These are phyloP conservation scores for Channa striata DNA, from an alignment of 2,797 vertebrate genomes.

Conservation along the genomic window DNA sequence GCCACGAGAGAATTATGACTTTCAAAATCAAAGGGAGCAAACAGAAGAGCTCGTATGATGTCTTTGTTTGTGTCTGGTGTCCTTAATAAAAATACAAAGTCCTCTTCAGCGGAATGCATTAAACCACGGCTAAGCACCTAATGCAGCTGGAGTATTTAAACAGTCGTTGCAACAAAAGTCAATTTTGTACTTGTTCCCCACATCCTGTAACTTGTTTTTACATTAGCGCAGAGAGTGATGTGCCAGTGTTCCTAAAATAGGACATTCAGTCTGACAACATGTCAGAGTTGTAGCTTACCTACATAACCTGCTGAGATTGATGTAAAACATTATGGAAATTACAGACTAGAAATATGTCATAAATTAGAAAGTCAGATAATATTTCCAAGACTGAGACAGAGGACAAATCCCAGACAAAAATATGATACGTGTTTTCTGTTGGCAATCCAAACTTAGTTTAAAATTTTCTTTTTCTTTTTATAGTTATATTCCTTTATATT, in stretches of 20 bases:
- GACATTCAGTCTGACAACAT: slow-evolving; percentile 1
- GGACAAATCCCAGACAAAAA: too few species aligned
- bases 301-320: slow-evolving; percentile 11
- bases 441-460: not conserved
- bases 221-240: not conserved
- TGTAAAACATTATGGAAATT: not conserved
- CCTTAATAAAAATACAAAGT: slow-evolving; percentile 30
- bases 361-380: not conserved
- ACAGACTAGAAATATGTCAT: not conserved
- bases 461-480: too few species aligned
- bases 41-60: slow-evolving; percentile 26
- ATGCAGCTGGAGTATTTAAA: slow-evolving; percentile 3
- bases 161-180: slow-evolving; percentile 2
- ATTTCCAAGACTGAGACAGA: too few species aligned
- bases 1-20: slow-evolving; percentile 52
- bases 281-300: not conserved
- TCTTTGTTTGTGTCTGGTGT: slow-evolving; percentile 34
- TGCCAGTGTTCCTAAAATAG: not conserved
- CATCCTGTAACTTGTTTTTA: slow-evolving; percentile 1
- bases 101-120: slow-evolving; percentile 31
- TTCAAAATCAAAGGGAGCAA: slow-evolving; percentile 45
- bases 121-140: slow-evolving; percentile 3
- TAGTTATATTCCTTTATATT: too few species aligned
- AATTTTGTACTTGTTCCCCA: not conserved
- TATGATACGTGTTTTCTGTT: not conserved